Evolutionary conservation across 2,797 vertebrate species (phyloP), one percentile per base, ranked within the genome.

Genomic region (Peromyscus melanophrys): DNA sequence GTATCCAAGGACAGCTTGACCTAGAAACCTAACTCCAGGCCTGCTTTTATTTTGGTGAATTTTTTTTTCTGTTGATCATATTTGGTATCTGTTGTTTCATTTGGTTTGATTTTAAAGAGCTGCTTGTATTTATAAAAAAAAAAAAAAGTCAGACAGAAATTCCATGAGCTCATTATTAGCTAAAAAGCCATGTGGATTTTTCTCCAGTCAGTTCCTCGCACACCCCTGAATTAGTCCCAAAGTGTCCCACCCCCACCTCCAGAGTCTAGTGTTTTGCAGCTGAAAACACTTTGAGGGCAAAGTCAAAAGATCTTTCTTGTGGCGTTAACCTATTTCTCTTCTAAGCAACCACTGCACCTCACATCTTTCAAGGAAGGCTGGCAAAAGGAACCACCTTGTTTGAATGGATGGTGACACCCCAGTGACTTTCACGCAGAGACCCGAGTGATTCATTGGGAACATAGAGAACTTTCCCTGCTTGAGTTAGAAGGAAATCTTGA

Each of bases 1-100:
- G 49, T 89, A 57, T 40, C 81, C 87, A 82, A 95, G 92, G 73
- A 85, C 90, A 94, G 92, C 43, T 5, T 83, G 92, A 93, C 86
- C 96, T 80, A 94, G 90, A 98, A 97, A 94, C 84, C 84, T 65
- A 95, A 87, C 87, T 96, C 88, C 31, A 95, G 77, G 63, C n/a
- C 92, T 69, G 89, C 95, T 95, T 95, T 81, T 78, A 86, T 89
- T 97, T 93, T 85, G 73, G 71, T 25, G 49, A 21, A n/a, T 25
- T 55, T 31, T 89, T 71, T 84, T 71, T 65, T 43, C 63, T 90
- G 59, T 34, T 90, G 94, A 88, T 88, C 92, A 25, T 80, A 75
- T 95, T 91, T 89, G 89, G 55, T 63, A 69, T 83, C 76, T 92
- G 85, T 85, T 96, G 78, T 89, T 94, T 92, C 55, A 43, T 84